Percentiles rank a stretch among this genome's conserved stretches.
These are phyloP conservation scores for Azorinus chamasolen DNA, from an alignment of 2,888 invertebrate genomes.

Conservation along the genomic window DNA sequence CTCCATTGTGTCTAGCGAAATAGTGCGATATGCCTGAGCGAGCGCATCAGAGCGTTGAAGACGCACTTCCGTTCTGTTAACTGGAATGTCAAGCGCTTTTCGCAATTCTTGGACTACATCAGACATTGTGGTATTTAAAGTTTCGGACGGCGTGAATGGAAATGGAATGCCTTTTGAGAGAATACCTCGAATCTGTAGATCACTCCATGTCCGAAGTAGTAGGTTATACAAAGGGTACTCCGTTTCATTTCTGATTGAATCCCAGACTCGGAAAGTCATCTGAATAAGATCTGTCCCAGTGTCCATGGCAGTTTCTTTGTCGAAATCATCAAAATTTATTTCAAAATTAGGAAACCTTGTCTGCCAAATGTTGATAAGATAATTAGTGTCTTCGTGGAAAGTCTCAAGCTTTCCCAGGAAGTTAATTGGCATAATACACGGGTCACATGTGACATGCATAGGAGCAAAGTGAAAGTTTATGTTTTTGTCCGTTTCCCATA, in stretches of 20 bases:
- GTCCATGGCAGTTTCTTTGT: constrained; percentile 63
- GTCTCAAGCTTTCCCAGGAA: constrained; percentile 73
- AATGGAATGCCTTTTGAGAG: constrained; percentile 60
- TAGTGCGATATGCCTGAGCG: constrained; percentile 64
- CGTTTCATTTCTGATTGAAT: constrained; percentile 38
- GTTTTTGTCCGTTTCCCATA: constrained; percentile 20
- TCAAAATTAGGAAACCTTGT: constrained; percentile 52
- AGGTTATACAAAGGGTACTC: constrained; percentile 66
- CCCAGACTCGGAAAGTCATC: constrained; percentile 47
- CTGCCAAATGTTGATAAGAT: constrained; percentile 57
- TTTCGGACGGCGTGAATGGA: constrained; percentile 56
- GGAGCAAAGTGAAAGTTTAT: constrained; percentile 71
- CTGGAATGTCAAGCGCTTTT: constrained; percentile 31
- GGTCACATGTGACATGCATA: constrained; percentile 66
- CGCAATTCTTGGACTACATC: constrained; percentile 46
- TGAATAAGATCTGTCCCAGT: constrained; percentile 29
- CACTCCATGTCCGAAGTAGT: constrained; percentile 67
- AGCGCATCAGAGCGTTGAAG: constrained; percentile 68
- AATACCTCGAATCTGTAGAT: constrained; percentile 73
- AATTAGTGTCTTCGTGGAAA: constrained; percentile 62
- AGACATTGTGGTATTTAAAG: constrained; percentile 26
- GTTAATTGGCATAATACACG: constrained; percentile 66
- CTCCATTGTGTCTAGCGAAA: constrained; percentile 60
- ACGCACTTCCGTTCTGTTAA: constrained; percentile 45
- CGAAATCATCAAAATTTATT: constrained; percentile 66